Percentiles rank a stretch among this genome's conserved stretches.
Evolutionary conservation across 2,113 vertebrate genomes (phyloP).

Genomic region (Python bivittatus): DNA sequence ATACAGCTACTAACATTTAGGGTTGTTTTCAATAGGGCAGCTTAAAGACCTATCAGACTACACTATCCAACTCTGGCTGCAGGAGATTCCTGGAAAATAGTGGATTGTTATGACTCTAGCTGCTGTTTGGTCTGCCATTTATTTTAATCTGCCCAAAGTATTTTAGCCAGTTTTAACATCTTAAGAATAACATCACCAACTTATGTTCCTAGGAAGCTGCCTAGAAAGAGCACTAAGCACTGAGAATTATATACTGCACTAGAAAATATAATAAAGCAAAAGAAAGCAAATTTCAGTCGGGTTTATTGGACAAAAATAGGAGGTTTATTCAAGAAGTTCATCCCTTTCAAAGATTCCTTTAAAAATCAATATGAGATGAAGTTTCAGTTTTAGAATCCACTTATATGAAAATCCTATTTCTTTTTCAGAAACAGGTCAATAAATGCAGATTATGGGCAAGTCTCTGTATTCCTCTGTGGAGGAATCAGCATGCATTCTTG

Average conservation of each 20-base stretch:
- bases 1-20: slow-evolving; percentile 22
- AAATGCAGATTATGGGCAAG: not conserved
- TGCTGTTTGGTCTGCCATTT: slow-evolving; percentile 45
- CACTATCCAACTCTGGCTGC: slow-evolving; percentile 34
- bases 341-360: slow-evolving; percentile 21
- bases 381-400: slow-evolving; percentile 44
- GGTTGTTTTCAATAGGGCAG: not conserved
- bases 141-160: slow-evolving; percentile 55
- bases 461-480: too few relatives aligned
- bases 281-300: slow-evolving; percentile 6
- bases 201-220: slow-evolving; percentile 37
- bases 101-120: slow-evolving; percentile 10
- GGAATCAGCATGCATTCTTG: not conserved
- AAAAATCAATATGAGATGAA: slow-evolving; percentile 36
- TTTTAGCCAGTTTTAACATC: slow-evolving; percentile 47
- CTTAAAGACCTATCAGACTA: slow-evolving; percentile 25
- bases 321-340: slow-evolving; percentile 35
- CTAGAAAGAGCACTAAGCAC: slow-evolving; percentile 17
- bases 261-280: not conserved
- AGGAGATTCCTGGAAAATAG: slow-evolving; percentile 23
- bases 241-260: slow-evolving; percentile 17
- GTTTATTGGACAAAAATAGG: not conserved
- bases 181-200: slow-evolving; percentile 50
- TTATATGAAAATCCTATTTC: slow-evolving; percentile 42
- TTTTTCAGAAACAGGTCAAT: not conserved